phyloP scores from a whole-genome alignment of 2,888 invertebrate species.

The Synanthedon formicaeformis region DNA sequence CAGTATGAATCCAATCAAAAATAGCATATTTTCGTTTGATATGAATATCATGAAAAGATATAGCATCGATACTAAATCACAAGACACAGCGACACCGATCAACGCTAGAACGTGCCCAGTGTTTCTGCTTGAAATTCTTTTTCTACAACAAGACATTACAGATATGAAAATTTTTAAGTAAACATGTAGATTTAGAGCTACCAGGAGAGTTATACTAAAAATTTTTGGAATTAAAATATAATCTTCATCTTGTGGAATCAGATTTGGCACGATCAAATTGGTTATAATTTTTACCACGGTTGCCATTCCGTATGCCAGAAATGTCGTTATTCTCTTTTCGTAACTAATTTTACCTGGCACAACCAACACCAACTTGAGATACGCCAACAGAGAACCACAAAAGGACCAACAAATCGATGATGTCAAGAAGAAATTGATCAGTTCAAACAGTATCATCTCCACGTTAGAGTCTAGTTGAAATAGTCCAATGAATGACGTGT shows the following conservation, averaged over 20 bases:
- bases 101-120: not conserved
- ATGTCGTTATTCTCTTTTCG: not conserved
- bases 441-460: not conserved
- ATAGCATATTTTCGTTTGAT: not conserved
- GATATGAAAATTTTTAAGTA: not conserved
- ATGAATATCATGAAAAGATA: not conserved
- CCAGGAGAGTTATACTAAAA: not conserved
- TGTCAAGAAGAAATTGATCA: not conserved
- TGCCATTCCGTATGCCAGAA: not conserved
- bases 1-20: not conserved
- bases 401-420: not conserved
- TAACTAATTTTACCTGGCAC: not conserved
- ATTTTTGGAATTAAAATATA: not conserved
- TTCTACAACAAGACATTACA: not conserved
- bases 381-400: not conserved
- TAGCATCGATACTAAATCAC: not conserved
- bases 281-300: not conserved
- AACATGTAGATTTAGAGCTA: not conserved
- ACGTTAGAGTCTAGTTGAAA: not conserved
- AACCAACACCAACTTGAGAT: not conserved
- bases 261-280: not conserved
- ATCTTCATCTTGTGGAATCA: not conserved
- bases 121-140: not conserved
- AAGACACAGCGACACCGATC: not conserved
- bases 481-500: not conserved